These are phyloP conservation scores for Drosophila mettleri DNA, from an alignment of 2,888 invertebrate species.

Conservation along the genomic window DNA sequence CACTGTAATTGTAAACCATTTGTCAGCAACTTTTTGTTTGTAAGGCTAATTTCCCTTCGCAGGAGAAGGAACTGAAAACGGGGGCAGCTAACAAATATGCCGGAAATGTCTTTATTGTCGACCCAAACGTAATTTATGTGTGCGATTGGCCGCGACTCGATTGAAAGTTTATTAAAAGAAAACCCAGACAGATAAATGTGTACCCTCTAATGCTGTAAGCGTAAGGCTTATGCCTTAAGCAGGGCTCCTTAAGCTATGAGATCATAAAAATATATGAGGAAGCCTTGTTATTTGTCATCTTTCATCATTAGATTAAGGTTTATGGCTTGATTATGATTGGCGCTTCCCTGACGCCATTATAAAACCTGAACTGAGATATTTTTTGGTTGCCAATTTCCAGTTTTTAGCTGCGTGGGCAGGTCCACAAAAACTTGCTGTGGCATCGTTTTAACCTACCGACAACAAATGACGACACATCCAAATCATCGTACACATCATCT, in stretches of 20 bases:
- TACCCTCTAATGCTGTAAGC: conserved; percentile 2
- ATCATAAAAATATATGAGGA: conserved; percentile 20
- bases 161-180: conserved; percentile 62
- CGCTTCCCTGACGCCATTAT: conserved; percentile 57
- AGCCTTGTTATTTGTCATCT: conserved; percentile 37
- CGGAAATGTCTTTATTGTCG: conserved; percentile 76
- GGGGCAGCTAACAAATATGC: conserved; percentile 52
- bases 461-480: conserved; percentile 34
- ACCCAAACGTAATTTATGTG: conserved; percentile 57
- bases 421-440: conserved; percentile 54
- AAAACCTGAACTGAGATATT: conserved; percentile 37
- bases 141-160: conserved; percentile 44
- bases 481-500: conserved; percentile 31
- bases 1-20: conserved; percentile 78
- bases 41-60: conserved; percentile 61
- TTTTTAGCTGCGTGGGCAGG: conserved; percentile 48
- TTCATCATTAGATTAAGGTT: conserved; percentile 48
- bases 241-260: conserved; percentile 26
- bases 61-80: neutral
- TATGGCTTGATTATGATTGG: conserved; percentile 70
- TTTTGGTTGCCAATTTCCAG: conserved; percentile 24
- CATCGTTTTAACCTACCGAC: conserved; percentile 60
- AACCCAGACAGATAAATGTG: conserved; percentile 39
- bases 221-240: neutral
- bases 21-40: conserved; percentile 75